These are phyloP conservation scores for Scopus umbretta DNA, from an alignment of 2,113 vertebrate genomes.

Conservation along the genomic window DNA sequence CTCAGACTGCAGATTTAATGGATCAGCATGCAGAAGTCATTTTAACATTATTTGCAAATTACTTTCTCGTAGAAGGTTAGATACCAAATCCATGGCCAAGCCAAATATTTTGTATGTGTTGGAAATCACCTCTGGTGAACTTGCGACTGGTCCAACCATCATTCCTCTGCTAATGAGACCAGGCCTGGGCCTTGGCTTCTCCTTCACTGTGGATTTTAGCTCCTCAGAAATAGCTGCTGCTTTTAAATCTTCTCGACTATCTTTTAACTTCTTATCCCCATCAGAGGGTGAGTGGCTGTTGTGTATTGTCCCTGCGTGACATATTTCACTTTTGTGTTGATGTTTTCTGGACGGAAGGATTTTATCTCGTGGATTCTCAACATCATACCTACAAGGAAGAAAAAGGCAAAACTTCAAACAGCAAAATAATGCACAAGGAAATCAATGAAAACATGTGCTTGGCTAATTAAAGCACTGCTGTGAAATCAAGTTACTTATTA, in stretches of 20 bases:
- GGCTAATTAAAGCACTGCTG: not conserved
- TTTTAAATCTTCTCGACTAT: constrained; percentile 16
- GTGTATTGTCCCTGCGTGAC: not conserved
- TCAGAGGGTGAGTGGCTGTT: not conserved
- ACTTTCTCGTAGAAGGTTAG: not conserved
- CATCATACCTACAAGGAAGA: constrained; percentile 53
- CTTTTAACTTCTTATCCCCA: constrained; percentile 34
- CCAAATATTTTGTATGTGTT: not conserved
- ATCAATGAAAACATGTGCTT: not conserved
- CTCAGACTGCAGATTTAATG: not conserved
- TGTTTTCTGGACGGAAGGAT: constrained; percentile 33
- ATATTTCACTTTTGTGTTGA: constrained; percentile 23
- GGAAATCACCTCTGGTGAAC: constrained; percentile 72
- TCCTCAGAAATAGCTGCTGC: constrained; percentile 6
- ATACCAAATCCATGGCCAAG: not conserved
- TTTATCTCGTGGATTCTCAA: constrained; percentile 17
- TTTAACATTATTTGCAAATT: not conserved
- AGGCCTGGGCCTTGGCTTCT: constrained; percentile 67
- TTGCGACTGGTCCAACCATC: constrained; percentile 80
- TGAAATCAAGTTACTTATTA: not conserved
- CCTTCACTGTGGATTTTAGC: constrained; percentile 43
- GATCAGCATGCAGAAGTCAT: not conserved
- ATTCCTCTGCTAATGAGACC: constrained; percentile 77
- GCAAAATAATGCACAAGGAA: not conserved
- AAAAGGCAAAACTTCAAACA: not conserved